Conservation (phyloP, 2,113 vertebrate species). For the Pagrus major region DNA sequence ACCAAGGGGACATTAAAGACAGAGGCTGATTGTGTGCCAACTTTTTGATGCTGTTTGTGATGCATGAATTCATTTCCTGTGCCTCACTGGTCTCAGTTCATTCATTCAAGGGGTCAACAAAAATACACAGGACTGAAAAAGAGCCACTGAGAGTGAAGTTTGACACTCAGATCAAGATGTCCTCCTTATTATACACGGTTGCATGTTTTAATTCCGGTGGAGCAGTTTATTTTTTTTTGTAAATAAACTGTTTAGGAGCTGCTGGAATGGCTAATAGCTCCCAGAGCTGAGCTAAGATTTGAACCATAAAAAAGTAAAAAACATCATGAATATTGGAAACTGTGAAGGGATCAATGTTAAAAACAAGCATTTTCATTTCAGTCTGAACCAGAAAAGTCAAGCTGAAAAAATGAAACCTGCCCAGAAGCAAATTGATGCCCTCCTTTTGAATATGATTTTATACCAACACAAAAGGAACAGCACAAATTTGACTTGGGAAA, state of each 20-base stretch:
- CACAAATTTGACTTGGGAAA: background rate
- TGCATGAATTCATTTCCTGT: background rate
- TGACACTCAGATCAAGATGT: background rate
- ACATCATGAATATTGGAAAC: background rate
- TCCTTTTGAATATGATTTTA: background rate
- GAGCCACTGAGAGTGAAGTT: background rate
- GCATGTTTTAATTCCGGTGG: background rate
- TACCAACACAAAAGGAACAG: background rate
- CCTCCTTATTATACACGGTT: background rate
- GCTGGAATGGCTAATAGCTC: background rate
- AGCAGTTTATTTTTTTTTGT: background rate
- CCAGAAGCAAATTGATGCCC: background rate
- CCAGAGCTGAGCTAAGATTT: background rate
- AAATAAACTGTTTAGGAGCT: background rate
- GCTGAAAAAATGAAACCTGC: background rate
- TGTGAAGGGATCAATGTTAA: background rate
- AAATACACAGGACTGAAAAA: background rate
- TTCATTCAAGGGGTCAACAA: constrained; percentile 9
- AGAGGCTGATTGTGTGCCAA: constrained; percentile 9
- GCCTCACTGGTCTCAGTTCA: constrained; percentile 10
- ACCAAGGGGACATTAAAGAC: constrained; percentile 16
- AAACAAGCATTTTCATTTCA: background rate
- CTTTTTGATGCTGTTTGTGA: constrained; percentile 6
- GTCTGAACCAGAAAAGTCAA: background rate
- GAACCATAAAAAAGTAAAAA: background rate